phyloP scores from a whole-genome alignment of 2,888 invertebrate genomes.

The Orthonychiurus folsomi region DNA sequence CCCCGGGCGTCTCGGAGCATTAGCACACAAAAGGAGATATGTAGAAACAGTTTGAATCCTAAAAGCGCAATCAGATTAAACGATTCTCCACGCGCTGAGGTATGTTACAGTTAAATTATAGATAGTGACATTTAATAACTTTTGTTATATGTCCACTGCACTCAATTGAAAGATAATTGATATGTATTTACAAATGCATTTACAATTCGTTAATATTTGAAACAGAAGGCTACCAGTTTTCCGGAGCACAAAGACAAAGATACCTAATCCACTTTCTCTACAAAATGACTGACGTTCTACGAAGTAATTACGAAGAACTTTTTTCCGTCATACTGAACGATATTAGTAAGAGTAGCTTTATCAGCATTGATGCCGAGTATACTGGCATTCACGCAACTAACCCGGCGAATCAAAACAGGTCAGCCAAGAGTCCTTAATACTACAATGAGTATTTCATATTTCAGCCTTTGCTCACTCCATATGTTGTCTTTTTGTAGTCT shows the following conservation, averaged over 20 bases:
- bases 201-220: too few species aligned
- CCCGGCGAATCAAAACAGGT: neutral
- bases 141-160: too few species aligned
- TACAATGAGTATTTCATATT: neutral
- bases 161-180: too few species aligned
- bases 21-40: too few species aligned
- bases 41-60: too few species aligned
- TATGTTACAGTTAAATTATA: too few species aligned
- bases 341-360: neutral
- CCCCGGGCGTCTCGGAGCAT: too few species aligned
- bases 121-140: too few species aligned
- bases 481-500: slow-evolving; percentile 47
- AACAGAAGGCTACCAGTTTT: too few species aligned
- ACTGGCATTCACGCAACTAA: neutral
- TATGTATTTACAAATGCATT: too few species aligned
- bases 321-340: neutral
- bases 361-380: neutral
- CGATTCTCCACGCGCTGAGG: too few species aligned
- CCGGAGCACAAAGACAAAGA: neutral
- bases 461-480: neutral
- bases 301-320: neutral
- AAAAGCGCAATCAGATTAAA: too few species aligned
- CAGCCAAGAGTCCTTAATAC: neutral
- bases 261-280: neutral
- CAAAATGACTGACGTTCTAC: neutral